Evolutionary conservation across 2,888 invertebrate species (phyloP).

Genomic region (Nineta flava): DNA sequence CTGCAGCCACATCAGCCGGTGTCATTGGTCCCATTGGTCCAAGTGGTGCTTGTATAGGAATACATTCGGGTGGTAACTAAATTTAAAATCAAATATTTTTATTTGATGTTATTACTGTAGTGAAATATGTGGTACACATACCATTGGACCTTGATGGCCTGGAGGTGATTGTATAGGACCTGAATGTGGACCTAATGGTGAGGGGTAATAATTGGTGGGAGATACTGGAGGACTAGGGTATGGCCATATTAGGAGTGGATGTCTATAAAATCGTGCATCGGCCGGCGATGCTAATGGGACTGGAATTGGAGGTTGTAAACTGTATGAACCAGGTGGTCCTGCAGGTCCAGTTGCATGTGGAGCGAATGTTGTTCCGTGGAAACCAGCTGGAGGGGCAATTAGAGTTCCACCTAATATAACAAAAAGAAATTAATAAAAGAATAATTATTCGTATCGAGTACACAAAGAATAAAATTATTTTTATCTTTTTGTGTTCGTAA

Average conservation of each 20-base stretch:
- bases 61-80: conserved; percentile 26
- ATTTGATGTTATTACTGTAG: background rate
- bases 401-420: conserved; percentile 21
- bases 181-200: conserved; percentile 33
- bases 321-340: conserved; percentile 26
- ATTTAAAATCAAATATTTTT: background rate
- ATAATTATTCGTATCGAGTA: background rate
- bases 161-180: conserved; percentile 19
- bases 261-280: conserved; percentile 42
- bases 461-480: background rate
- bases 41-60: conserved; percentile 14
- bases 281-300: conserved; percentile 25
- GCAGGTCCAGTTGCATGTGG: conserved; percentile 24
- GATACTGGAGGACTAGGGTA: conserved; percentile 91
- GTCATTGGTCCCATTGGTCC: conserved; percentile 23
- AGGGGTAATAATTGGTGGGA: conserved; percentile 72
- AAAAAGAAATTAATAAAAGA: background rate
- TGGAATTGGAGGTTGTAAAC: conserved; percentile 36
- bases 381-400: conserved; percentile 29
- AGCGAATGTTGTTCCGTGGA: conserved; percentile 22
- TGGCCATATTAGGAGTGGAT: conserved; percentile 76
- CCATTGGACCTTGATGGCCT: conserved; percentile 26
- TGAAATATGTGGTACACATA: conserved; percentile 10
- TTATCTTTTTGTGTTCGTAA: background rate
- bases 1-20: conserved; percentile 16